A percentile compares a stretch with the other conserved stretches of the same genome.
phyloP scores from a whole-genome alignment of 2,113 vertebrate species.

The Bettongia penicillata region DNA sequence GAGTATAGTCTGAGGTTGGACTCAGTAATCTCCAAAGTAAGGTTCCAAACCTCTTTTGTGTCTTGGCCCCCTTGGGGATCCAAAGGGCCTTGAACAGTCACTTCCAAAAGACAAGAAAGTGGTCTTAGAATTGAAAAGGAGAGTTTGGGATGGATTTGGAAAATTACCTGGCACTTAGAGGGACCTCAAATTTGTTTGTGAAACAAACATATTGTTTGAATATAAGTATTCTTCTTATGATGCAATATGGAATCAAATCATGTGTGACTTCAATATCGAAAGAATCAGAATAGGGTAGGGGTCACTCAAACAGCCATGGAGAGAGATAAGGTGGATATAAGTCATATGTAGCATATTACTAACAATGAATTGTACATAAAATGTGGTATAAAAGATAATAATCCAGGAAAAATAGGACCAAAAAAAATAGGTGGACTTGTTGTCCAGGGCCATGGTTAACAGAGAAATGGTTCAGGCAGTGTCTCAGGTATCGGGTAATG shows the following conservation, averaged over 20 bases:
- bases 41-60: not conserved
- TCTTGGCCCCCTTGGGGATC: not conserved
- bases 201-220: not conserved
- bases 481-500: too few relatives aligned
- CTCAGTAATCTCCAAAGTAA: not conserved
- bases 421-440: not conserved
- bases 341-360: not conserved
- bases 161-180: not conserved
- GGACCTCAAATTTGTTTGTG: not conserved
- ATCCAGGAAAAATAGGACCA: not conserved
- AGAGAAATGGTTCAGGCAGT: too few relatives aligned
- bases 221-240: not conserved
- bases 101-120: not conserved
- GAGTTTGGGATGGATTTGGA: not conserved
- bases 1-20: not conserved
- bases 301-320: not conserved
- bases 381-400: not conserved
- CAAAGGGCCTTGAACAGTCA: not conserved
- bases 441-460: too few relatives aligned
- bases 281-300: not conserved
- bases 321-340: not conserved
- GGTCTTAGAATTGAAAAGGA: not conserved
- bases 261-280: not conserved
- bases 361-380: not conserved
- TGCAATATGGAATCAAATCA: not conserved